These are phyloP conservation scores for Podilymbus podiceps DNA, from an alignment of 2,113 vertebrate genomes.

Conservation along the genomic window DNA sequence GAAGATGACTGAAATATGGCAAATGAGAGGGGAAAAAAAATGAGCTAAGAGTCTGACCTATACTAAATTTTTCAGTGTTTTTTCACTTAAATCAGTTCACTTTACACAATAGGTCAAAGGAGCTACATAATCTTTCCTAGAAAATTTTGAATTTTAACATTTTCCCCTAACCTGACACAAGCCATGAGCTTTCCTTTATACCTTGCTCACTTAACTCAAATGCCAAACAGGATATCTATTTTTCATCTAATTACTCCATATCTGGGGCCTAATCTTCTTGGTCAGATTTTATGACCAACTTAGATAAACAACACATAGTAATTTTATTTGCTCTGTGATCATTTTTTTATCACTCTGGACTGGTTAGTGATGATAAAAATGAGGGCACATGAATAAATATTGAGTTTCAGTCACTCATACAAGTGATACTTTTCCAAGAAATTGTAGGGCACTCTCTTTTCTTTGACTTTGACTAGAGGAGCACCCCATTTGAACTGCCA, in stretches of 20 bases:
- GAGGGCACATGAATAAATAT: background rate
- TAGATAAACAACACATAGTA: slow-evolving; percentile 48
- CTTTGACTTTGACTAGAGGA: background rate
- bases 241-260: slow-evolving; percentile 43
- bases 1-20: background rate
- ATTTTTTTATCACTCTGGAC: slow-evolving; percentile 28
- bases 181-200: background rate
- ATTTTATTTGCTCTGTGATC: slow-evolving; percentile 62
- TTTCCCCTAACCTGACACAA: background rate
- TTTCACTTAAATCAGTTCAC: background rate
- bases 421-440: background rate
- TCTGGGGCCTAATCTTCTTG: slow-evolving; percentile 24
- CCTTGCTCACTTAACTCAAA: background rate
- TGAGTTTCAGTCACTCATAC: slow-evolving; percentile 4
- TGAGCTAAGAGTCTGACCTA: background rate
- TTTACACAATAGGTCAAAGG: slow-evolving; percentile 29
- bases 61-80: background rate
- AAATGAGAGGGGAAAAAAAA: background rate
- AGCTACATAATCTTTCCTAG: background rate
- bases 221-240: slow-evolving; percentile 3
- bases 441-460: background rate
- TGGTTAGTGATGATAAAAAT: slow-evolving; percentile 52
- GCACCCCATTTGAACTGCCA: background rate
- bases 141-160: background rate
- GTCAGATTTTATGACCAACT: slow-evolving; percentile 44